Evolutionary conservation across 2,888 invertebrate genomes (phyloP).

Genomic region (Leptodirus hochenwartii): DNA sequence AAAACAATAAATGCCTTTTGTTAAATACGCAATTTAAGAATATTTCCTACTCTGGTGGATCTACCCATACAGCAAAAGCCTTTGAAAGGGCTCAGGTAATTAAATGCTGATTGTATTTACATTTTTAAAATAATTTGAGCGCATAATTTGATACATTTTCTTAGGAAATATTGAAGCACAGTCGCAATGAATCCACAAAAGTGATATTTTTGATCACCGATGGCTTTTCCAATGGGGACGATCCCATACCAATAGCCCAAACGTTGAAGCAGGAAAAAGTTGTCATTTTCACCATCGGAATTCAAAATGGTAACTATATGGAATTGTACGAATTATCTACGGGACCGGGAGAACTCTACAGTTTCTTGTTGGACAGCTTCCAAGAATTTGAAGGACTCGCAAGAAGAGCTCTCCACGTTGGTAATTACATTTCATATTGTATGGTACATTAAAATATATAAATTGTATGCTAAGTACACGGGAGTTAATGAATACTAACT

Average conservation of each 20-base stretch:
- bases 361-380: slow-evolving; percentile 47
- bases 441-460: too few species aligned
- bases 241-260: slow-evolving; percentile 40
- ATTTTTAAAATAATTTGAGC: background rate
- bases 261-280: slow-evolving; percentile 33
- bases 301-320: slow-evolving; percentile 42
- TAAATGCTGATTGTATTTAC: slow-evolving; percentile 4
- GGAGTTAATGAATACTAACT: too few species aligned
- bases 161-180: slow-evolving; percentile 30
- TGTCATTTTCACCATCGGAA: slow-evolving; percentile 37
- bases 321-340: slow-evolving; percentile 45
- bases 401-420: slow-evolving; percentile 44
- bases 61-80: slow-evolving; percentile 51
- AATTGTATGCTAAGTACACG: too few species aligned
- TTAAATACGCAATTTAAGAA: slow-evolving; percentile 38
- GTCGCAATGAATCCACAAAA: slow-evolving; percentile 32
- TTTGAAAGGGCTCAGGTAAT: slow-evolving; percentile 40
- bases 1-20: slow-evolving; percentile 44
- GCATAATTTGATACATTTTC: slow-evolving; percentile 8
- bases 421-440: too few species aligned
- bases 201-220: slow-evolving; percentile 50
- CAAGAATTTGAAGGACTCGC: slow-evolving; percentile 50
- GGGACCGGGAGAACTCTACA: slow-evolving; percentile 39
- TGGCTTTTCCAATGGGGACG: slow-evolving; percentile 51
- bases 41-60: slow-evolving; percentile 44